A percentile compares a stretch with the other conserved stretches of the same genome.
These are phyloP conservation scores for Aepyceros melampus DNA, from an alignment of 2,113 vertebrate genomes.

Conservation along the genomic window DNA sequence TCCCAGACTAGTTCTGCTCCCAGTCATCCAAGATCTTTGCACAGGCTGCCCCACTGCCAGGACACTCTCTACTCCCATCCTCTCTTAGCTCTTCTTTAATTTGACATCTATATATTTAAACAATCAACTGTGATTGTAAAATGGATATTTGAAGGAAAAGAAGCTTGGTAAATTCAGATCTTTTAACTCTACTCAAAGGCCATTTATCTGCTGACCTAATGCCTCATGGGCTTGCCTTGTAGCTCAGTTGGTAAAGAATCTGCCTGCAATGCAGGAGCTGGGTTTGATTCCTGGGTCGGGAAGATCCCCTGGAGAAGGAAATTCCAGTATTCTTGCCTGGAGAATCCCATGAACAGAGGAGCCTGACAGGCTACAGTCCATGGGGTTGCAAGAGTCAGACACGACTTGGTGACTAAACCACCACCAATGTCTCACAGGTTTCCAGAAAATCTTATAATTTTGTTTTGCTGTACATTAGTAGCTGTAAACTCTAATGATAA, in stretches of 20 bases:
- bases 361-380: not conserved
- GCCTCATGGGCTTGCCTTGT: not conserved
- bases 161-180: not conserved
- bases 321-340: not conserved
- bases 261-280: not conserved
- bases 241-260: not conserved
- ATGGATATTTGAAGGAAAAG: not conserved
- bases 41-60: accelerated
- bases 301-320: not conserved
- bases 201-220: not conserved
- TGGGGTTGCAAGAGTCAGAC: not conserved
- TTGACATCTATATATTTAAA: not conserved
- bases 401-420: not conserved
- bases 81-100: not conserved
- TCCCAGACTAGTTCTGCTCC: not conserved
- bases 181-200: not conserved
- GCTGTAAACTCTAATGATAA: not conserved
- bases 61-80: accelerated
- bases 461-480: not conserved
- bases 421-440: not conserved
- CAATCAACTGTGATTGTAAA: not conserved
- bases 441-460: not conserved
- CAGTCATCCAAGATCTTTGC: not conserved
- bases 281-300: accelerated
- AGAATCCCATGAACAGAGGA: not conserved